Evolutionary conservation across 2,113 vertebrate species (phyloP).

Genomic region (Pseudopipra pipra): DNA sequence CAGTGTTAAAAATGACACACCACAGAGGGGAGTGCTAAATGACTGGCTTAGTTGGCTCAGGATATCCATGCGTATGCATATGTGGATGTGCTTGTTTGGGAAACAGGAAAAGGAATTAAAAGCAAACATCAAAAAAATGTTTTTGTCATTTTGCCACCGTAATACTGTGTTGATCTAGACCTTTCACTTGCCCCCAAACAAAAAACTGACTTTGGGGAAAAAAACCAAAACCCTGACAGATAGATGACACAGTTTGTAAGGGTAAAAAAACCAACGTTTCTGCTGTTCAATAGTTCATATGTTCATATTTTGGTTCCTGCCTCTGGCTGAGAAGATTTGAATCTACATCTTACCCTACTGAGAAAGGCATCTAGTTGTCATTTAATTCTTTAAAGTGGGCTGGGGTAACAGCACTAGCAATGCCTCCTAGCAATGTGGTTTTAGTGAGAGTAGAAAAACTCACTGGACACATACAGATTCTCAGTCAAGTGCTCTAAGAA

Average conservation of each 20-base stretch:
- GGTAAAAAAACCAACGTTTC: not conserved
- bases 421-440: not conserved
- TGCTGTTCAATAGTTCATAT: not conserved
- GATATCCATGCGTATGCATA: not conserved
- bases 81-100: not conserved
- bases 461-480: not conserved
- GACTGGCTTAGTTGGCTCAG: not conserved
- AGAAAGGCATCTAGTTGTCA: not conserved
- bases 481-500: constrained; percentile 10
- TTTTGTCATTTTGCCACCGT: not conserved
- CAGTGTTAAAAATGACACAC: not conserved
- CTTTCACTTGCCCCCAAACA: not conserved
- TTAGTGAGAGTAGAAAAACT: not conserved
- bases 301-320: not conserved
- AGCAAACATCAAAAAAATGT: not conserved
- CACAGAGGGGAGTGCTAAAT: not conserved
- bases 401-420: not conserved
- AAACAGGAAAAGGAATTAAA: not conserved
- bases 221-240: not conserved
- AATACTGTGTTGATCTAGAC: not conserved
- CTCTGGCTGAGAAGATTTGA: not conserved
- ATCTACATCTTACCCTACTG: not conserved
- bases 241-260: not conserved
- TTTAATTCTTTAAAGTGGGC: not conserved
- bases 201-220: not conserved